Base-by-base conservation (phyloP, 2,888 invertebrate genomes). In the Argyresthia goedartella region DNA sequence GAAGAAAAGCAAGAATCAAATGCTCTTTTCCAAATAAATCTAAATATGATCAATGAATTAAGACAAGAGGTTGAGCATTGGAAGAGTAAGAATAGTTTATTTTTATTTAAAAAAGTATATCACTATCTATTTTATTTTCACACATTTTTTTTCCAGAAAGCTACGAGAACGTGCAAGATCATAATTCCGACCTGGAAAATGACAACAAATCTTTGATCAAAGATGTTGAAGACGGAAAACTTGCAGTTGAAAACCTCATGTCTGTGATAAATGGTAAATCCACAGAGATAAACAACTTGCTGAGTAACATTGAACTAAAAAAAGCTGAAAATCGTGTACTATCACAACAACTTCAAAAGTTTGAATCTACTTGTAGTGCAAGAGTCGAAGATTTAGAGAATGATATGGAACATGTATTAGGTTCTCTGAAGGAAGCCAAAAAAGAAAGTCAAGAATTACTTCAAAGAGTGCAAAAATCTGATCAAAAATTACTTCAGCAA, bases 1-100 rank as follows among this genome's bases (percentile, higher is more conserved):
- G 77, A 81, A 55, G 85, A 81, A 65, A 81, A 81, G 55, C 66
- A 71, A 56, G 64, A 68, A 13, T 53, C 81, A 33, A 71, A 77
- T 58, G 63, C 72, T 13, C 67, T 76, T 54, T 76, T 72, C 54
- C 62, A 77, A 64, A 66, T 70, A 50, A 75, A 79, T 49, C 61
- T 79, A n/a, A 60, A 68, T 57, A 50, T 70, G 13, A 77, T 81
- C 14, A 76, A 74, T 61, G 64, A 71, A n/a, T 64, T 82, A 1
- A 73, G 62, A 57, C 60, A 71, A 57, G 71, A 81, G 63, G 67
- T 82, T 41, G 81, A 80, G 56, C 69, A 76, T 52, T 79, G 76
- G 74, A 82, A 76, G 69, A 70, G 86, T 85, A 67, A 60, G 52
- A 51, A 49, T 25, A 25, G 25, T 25, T 25, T 2, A 25, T 25